A percentile compares a stretch with the other conserved stretches of the same genome.
Evolutionary conservation across 2,797 vertebrate species (phyloP).

Genomic region (Myotis findleyi): DNA sequence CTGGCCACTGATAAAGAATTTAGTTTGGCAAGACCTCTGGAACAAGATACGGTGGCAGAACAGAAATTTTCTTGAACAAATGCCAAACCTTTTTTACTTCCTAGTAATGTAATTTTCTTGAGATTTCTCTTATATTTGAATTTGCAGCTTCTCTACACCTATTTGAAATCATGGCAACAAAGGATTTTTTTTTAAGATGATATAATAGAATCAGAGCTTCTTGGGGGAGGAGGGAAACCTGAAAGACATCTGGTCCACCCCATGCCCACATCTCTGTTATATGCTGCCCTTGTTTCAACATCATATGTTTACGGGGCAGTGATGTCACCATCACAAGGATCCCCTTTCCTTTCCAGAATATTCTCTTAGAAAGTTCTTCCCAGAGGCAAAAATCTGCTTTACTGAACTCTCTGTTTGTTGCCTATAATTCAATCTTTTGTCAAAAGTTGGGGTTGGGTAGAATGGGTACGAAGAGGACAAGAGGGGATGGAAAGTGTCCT

Average conservation of each 20-base stretch:
- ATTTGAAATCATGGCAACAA: constrained; percentile 82
- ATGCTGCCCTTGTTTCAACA: not conserved
- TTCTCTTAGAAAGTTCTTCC: not conserved
- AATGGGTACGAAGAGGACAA: not conserved
- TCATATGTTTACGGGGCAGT: not conserved
- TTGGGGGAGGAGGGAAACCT: not conserved
- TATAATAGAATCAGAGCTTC: constrained; percentile 48
- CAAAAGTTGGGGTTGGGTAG: not conserved
- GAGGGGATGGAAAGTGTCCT: not conserved
- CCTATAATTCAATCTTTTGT: not conserved
- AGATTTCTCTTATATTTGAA: constrained; percentile 79
- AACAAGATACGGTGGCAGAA: constrained; percentile 63
- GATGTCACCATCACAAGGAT: not conserved
- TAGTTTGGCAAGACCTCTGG: constrained; percentile 52
- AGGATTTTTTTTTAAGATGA: not conserved
- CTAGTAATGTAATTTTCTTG: constrained; percentile 86
- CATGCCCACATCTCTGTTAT: not conserved
- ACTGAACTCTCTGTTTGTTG: not conserved
- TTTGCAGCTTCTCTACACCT: constrained; percentile 80
- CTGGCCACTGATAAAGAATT: not conserved
- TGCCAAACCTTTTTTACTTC: constrained; percentile 80
- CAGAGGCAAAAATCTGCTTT: constrained; percentile 1
- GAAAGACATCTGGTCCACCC: constrained; percentile 35
- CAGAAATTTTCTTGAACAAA: constrained; percentile 72
- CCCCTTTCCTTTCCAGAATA: not conserved